Conservation (phyloP, 2,113 vertebrate genomes). For the Mormyrus lacerda region DNA sequence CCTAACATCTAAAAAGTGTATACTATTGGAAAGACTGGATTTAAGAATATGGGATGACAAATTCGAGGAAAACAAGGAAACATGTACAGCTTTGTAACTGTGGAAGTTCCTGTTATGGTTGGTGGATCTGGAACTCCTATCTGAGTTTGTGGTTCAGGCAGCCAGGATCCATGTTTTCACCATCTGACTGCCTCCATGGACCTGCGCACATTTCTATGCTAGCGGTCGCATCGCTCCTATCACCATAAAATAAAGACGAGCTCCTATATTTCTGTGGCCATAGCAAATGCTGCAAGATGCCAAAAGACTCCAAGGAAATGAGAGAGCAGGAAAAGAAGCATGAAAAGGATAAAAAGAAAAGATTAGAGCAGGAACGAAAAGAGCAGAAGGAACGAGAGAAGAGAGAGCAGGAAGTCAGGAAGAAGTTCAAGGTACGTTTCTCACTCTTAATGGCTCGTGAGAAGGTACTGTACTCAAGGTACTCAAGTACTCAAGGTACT, state of each 20-base stretch:
- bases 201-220: not conserved
- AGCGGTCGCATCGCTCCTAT: not conserved
- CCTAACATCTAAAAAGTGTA: not conserved
- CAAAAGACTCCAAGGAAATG: conserved; percentile 29
- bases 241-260: not conserved
- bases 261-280: not conserved
- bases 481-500: too few species aligned
- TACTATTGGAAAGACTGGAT: not conserved
- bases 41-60: not conserved
- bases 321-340: conserved; percentile 61
- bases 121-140: not conserved
- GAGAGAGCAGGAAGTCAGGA: conserved; percentile 80
- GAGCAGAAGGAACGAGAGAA: conserved; percentile 84
- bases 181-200: not conserved
- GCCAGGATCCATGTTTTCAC: not conserved
- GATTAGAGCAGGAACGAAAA: conserved; percentile 67
- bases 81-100: not conserved
- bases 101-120: not conserved
- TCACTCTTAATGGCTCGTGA: not conserved
- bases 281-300: conserved; percentile 26
- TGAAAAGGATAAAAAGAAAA: conserved; percentile 66
- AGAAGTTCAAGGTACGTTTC: conserved; percentile 74
- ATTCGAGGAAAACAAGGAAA: not conserved
- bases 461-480: too few species aligned
- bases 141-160: not conserved